Evolutionary conservation across 2,888 invertebrate genomes (phyloP).

Genomic region (Morpho deidamia): DNA sequence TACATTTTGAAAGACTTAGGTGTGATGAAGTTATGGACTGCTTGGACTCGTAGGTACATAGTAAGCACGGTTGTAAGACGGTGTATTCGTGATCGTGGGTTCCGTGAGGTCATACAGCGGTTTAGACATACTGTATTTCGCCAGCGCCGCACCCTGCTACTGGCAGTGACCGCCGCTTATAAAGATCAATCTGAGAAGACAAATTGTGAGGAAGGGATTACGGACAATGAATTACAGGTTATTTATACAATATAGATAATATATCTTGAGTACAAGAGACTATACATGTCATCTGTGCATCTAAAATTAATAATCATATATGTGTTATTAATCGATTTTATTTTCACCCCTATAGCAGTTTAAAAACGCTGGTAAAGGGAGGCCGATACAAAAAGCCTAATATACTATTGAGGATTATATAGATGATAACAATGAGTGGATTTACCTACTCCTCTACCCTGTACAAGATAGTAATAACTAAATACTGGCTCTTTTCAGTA

Average conservation of each 20-base stretch:
- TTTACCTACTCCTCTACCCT: too few relatives aligned
- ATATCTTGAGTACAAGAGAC: too few relatives aligned
- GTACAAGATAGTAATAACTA: too few relatives aligned
- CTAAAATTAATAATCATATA: too few relatives aligned
- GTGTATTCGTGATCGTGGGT: slow-evolving; percentile 51
- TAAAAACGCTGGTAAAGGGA: too few relatives aligned
- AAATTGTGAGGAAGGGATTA: slow-evolving; percentile 45
- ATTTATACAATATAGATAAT: neutral
- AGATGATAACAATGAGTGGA: too few relatives aligned
- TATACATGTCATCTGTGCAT: too few relatives aligned
- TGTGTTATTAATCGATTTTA: too few relatives aligned
- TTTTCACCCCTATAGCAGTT: too few relatives aligned
- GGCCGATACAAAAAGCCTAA: too few relatives aligned
- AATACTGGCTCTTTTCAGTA: too few relatives aligned
- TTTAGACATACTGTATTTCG: slow-evolving; percentile 55
- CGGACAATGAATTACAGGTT: slow-evolving; percentile 64
- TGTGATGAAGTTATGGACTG: slow-evolving; percentile 50
- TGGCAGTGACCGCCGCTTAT: slow-evolving; percentile 62
- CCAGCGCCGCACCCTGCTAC: slow-evolving; percentile 49
- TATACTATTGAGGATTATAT: too few relatives aligned
- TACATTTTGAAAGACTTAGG: slow-evolving; percentile 53
- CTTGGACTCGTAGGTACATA: slow-evolving; percentile 51
- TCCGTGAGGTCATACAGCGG: slow-evolving; percentile 56
- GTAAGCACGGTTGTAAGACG: slow-evolving; percentile 51
- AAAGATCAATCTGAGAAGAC: slow-evolving; percentile 41